Conservation (phyloP, 2,797 vertebrate genomes). For the Acipenser ruthenus region DNA sequence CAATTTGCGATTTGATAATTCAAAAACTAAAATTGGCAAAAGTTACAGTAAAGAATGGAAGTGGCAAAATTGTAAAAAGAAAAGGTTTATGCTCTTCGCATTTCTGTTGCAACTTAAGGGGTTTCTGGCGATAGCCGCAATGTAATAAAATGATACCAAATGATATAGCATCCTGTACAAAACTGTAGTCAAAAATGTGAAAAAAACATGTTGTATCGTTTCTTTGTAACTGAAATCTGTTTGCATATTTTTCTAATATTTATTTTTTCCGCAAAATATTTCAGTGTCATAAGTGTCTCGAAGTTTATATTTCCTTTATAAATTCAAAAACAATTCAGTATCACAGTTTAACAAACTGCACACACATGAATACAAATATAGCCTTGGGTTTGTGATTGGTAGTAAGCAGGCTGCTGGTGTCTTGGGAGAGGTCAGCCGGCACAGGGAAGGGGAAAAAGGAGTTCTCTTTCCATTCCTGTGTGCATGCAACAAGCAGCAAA, state of each 20-base stretch:
- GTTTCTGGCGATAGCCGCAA: too few species aligned
- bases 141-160: too few species aligned
- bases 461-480: slow-evolving; percentile 80
- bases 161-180: too few species aligned
- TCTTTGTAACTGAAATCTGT: slow-evolving; percentile 2
- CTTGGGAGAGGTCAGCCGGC: slow-evolving; percentile 75
- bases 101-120: too few species aligned
- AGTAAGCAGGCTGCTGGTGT: slow-evolving; percentile 75
- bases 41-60: too few species aligned
- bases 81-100: too few species aligned
- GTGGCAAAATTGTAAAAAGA: too few species aligned
- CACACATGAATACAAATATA: slow-evolving; percentile 36
- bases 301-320: slow-evolving; percentile 5
- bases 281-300: background rate
- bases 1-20: too few species aligned
- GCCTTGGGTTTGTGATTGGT: slow-evolving; percentile 59
- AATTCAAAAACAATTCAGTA: slow-evolving; percentile 5
- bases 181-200: too few species aligned
- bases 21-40: too few species aligned
- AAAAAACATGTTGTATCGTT: background rate
- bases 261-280: slow-evolving; percentile 4
- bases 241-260: slow-evolving; percentile 2
- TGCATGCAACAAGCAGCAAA: slow-evolving; percentile 94
- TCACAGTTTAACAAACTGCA: slow-evolving; percentile 27
- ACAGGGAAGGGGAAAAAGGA: slow-evolving; percentile 72